Conservation (phyloP, 1,140 invertebrate species). For the Rhynchophorus ferrugineus region DNA sequence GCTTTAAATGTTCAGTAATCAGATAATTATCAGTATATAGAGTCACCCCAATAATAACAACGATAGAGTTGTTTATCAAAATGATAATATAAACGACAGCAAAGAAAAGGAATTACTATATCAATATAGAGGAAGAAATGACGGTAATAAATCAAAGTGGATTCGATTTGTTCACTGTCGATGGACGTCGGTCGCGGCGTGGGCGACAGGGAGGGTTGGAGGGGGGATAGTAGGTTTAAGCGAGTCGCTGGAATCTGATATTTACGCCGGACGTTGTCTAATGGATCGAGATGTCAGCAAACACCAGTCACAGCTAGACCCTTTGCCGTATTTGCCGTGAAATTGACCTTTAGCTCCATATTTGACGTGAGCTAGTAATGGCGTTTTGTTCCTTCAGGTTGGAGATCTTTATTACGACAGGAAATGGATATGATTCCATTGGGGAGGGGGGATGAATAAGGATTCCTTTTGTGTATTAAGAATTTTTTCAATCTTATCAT, state of each 20-base stretch:
- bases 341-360: slow-evolving; percentile 3
- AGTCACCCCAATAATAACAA: too few relatives aligned
- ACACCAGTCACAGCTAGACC: slow-evolving; percentile 24
- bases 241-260: slow-evolving; percentile 32
- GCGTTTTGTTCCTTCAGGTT: too few relatives aligned
- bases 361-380: slow-evolving; percentile 14
- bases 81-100: too few relatives aligned
- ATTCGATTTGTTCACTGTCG: slow-evolving; percentile 35
- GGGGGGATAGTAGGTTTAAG: not conserved
- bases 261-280: slow-evolving; percentile 34
- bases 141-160: slow-evolving; percentile 35
- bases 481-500: too few relatives aligned
- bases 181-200: too few relatives aligned
- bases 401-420: not conserved
- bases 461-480: too few relatives aligned
- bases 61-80: too few relatives aligned
- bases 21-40: too few relatives aligned
- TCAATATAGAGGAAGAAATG: slow-evolving; percentile 29
- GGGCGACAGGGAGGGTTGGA: not conserved
- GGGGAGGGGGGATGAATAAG: too few relatives aligned
- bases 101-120: not conserved
- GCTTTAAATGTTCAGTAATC: too few relatives aligned
- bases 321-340: slow-evolving; percentile 5
- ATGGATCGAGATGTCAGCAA: slow-evolving; percentile 35
- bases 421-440: too few relatives aligned